A percentile compares a stretch with the other conserved stretches of the same genome.
phyloP scores from a whole-genome alignment of 2,888 invertebrate genomes.

The Apeira syringaria region DNA sequence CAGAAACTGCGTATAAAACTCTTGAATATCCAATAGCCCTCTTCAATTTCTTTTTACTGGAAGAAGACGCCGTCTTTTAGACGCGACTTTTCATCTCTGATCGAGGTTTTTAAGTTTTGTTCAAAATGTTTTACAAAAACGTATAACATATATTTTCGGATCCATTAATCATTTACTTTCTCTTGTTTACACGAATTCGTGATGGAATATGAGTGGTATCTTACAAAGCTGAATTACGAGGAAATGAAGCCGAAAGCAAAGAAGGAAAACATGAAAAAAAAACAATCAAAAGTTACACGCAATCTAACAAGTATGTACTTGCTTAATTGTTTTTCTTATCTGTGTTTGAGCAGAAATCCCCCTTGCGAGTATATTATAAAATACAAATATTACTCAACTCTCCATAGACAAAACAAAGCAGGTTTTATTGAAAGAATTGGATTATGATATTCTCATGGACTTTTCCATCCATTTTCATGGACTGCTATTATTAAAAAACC shows the following conservation, averaged over 20 bases:
- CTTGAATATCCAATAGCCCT: conserved; percentile 18
- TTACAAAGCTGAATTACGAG: conserved; percentile 8
- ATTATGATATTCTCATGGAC: too few relatives aligned
- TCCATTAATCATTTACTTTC: conserved; percentile 2
- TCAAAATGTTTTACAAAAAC: conserved; percentile 23
- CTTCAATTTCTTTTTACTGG: conserved; percentile 19
- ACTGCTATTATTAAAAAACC: too few relatives aligned
- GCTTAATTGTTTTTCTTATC: conserved; percentile 2
- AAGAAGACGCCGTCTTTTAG: conserved; percentile 19
- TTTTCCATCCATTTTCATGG: too few relatives aligned
- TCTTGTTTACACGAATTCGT: conserved; percentile 10
- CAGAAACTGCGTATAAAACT: conserved; percentile 12
- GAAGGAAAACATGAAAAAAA: not conserved
- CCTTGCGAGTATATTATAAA: too few relatives aligned
- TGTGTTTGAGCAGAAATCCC: not conserved
- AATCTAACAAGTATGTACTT: not conserved
- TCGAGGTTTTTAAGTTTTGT: conserved; percentile 30
- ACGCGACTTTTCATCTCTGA: conserved; percentile 26
- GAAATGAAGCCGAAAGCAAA: conserved; percentile 1
- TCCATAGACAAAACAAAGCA: too few relatives aligned
- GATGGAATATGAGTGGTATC: conserved; percentile 3
- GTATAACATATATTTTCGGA: conserved; percentile 16
- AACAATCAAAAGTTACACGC: conserved; percentile 11
- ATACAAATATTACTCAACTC: too few relatives aligned
- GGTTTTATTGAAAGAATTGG: too few relatives aligned